phyloP scores from a whole-genome alignment of 2,113 vertebrate genomes.

The Pteruthius melanotis region DNA sequence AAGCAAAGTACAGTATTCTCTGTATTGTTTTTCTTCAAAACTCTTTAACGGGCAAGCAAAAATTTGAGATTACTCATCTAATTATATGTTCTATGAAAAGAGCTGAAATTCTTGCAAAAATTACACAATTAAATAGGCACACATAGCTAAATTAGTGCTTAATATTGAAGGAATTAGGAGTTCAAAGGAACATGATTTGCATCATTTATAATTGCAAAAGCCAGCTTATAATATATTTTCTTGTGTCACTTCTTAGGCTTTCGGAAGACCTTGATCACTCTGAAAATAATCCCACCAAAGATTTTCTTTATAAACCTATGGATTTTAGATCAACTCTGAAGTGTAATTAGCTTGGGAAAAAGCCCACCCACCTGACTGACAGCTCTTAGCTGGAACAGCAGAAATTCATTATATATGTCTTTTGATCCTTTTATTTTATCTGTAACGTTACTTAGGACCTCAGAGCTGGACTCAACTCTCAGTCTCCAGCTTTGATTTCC shows the following conservation, averaged over 20 bases:
- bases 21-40: neutral
- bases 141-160: neutral
- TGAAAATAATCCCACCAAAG: constrained; percentile 44
- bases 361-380: neutral
- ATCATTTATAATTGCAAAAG: neutral
- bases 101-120: neutral
- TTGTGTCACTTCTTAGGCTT: constrained; percentile 10
- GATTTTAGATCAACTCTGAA: constrained; percentile 18
- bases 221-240: neutral
- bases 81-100: neutral
- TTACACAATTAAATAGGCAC: neutral
- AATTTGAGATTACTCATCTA: neutral
- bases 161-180: neutral
- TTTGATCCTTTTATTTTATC: neutral
- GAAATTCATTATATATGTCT: neutral
- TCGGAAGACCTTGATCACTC: neutral
- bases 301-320: neutral
- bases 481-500: neutral
- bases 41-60: neutral
- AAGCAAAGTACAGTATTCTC: neutral
- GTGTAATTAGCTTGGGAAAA: constrained; percentile 4
- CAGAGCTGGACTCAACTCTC: neutral
- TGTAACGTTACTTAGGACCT: neutral
- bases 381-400: neutral
- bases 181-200: constrained; percentile 22